Evolutionary conservation across 1,140 invertebrate genomes (phyloP), one percentile per base, ranked within the genome.

Genomic region (Drosophila tsacasi): DNA sequence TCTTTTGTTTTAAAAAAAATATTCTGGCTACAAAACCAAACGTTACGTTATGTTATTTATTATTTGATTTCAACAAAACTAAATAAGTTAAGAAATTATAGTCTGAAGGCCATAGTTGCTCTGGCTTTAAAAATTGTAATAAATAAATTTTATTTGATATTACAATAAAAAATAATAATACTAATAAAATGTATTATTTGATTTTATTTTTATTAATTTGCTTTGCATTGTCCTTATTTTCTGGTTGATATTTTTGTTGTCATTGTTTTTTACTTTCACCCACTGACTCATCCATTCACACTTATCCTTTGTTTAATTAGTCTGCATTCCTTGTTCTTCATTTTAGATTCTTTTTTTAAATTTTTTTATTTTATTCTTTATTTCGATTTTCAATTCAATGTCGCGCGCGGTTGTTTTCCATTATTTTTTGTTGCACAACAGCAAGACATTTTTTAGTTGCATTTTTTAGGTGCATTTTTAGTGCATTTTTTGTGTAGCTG

Each of bases 391-490:
- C n/a, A n/a, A n/a, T 69, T 49, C 15, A 59, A 59, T 69, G 32
- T 73, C 44, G 42, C 27, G 42, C 27, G 7, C 42, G 25, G 25
- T 73, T 71, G 19, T 57, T 35, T n/a, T 21, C 27, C 12, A 17
- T 15, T 35, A 32, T 40, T 57, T 72, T 55, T 66, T 66, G 64
- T 69, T 54, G 63, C 62, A 67, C 63, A 63, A 66, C 63, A 44
- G 27, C 39, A 55, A 55, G 52, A 17, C 32, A 42, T 62, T 44
- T 44, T 65, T 61, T 15, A 61, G 27, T n/a, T 65, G 13, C 4
- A 32, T 63, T 65, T 44, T 66, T 62, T 10, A 62, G 27, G 13
- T 62, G 6, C 4, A 35, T 63, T 46, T 23, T 60, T 25, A 6
- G 7, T 62, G 12, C 13, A 25, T 63, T 37, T 59, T 23, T 30